A percentile compares a stretch with the other conserved stretches of the same genome.
Evolutionary conservation across 2,888 invertebrate species (phyloP).

Genomic region (Cotesia congregata): DNA sequence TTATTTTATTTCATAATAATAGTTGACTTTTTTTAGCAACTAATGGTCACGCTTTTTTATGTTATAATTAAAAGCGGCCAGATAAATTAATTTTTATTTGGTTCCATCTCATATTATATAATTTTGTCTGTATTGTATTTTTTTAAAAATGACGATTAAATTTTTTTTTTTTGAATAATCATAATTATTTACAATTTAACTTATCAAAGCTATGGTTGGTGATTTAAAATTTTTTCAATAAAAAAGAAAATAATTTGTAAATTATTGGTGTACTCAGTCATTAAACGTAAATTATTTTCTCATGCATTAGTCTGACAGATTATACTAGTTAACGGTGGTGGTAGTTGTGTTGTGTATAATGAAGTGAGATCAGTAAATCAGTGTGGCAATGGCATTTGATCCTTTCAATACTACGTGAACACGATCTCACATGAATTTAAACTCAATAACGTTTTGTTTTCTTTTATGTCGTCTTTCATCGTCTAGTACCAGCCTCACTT

Average conservation of each 20-base stretch:
- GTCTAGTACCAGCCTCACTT: neutral
- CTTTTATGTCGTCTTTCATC: neutral
- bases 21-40: neutral
- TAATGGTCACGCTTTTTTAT: neutral
- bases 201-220: neutral
- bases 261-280: neutral
- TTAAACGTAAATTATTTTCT: neutral
- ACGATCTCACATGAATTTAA: slow-evolving; percentile 6
- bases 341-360: neutral
- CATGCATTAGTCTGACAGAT: neutral
- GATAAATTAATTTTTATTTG: neutral
- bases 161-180: neutral
- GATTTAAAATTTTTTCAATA: neutral
- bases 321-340: neutral
- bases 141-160: no score
- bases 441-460: neutral
- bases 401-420: slow-evolving; percentile 5
- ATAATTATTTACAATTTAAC: neutral
- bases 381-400: slow-evolving; percentile 22
- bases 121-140: neutral
- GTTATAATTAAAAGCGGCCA: neutral
- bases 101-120: neutral
- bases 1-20: neutral
- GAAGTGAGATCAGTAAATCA: slow-evolving; percentile 17
- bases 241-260: neutral